Evolutionary conservation across 2,888 invertebrate genomes (phyloP).

Genomic region (Cremastinae sp.): DNA sequence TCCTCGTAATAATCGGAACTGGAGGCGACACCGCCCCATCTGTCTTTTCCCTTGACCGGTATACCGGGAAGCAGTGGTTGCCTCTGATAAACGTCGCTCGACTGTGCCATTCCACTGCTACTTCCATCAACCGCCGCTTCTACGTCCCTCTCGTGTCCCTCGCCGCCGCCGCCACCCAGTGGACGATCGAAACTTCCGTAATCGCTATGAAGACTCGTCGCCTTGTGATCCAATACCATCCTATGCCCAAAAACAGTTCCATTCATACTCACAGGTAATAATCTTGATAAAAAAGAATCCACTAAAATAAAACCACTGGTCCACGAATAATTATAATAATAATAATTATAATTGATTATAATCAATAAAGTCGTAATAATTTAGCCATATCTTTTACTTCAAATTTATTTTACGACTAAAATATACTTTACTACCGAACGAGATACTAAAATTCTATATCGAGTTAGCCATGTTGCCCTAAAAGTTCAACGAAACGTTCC

Average conservation of each 20-base stretch:
- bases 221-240: conserved; percentile 86
- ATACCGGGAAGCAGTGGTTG: conserved; percentile 83
- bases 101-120: conserved; percentile 79
- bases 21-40: conserved; percentile 80
- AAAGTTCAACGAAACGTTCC: no score
- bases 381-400: no score
- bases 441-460: no score
- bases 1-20: conserved; percentile 81
- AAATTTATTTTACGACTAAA: no score
- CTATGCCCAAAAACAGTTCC: conserved; percentile 78
- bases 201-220: conserved; percentile 82
- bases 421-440: no score
- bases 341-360: no score
- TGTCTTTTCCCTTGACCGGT: conserved; percentile 80
- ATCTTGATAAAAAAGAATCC: neutral
- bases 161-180: conserved; percentile 73
- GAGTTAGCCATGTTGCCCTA: no score
- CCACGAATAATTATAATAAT: neutral
- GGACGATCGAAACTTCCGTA: conserved; percentile 84
- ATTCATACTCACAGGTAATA: conserved; percentile 9
- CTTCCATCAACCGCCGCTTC: conserved; percentile 80
- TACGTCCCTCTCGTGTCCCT: conserved; percentile 77
- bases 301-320: no score
- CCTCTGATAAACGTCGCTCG: conserved; percentile 83
- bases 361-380: no score